A percentile compares a stretch with the other conserved stretches of the same genome.
These are phyloP conservation scores for Melanotus villosus DNA, from an alignment of 2,888 invertebrate genomes.

Conservation along the genomic window DNA sequence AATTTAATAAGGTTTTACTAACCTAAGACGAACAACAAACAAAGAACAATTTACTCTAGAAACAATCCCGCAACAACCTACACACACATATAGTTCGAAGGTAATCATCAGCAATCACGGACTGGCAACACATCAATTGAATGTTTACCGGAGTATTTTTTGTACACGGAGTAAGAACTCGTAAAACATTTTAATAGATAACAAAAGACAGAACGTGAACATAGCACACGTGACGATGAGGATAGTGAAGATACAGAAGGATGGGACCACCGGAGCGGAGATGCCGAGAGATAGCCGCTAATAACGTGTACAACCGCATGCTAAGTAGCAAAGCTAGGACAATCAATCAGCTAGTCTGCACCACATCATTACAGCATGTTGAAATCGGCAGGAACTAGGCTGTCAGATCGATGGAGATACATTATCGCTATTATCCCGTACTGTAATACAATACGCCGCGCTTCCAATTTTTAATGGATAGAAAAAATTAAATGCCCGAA, in stretches of 20 bases:
- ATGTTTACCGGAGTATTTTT: conserved; percentile 6
- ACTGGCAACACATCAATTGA: conserved; percentile 10
- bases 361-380: conserved; percentile 54
- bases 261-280: conserved; percentile 64
- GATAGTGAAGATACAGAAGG: conserved; percentile 48
- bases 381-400: conserved; percentile 52
- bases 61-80: conserved; percentile 18
- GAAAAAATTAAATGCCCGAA: conserved; percentile 30
- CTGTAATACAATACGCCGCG: conserved; percentile 26
- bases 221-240: conserved; percentile 33
- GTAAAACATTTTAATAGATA: conserved; percentile 21
- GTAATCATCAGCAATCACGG: conserved; percentile 11
- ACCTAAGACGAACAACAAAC: conserved; percentile 1
- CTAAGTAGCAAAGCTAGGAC: conserved; percentile 62
- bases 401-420: conserved; percentile 49
- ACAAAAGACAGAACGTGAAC: conserved; percentile 23
- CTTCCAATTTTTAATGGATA: conserved; percentile 15
- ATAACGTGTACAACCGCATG: conserved; percentile 65
- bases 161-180: conserved; percentile 1
- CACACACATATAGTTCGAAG: conserved; percentile 11
- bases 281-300: conserved; percentile 64
- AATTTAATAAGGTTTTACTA: too few species aligned
- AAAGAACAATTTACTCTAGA: conserved; percentile 12
- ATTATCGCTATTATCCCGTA: conserved; percentile 42
- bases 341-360: conserved; percentile 61